Percentiles rank a stretch among this genome's conserved stretches.
Conservation (phyloP, 2,797 vertebrate genomes). For the Darevskia nairensis region DNA sequence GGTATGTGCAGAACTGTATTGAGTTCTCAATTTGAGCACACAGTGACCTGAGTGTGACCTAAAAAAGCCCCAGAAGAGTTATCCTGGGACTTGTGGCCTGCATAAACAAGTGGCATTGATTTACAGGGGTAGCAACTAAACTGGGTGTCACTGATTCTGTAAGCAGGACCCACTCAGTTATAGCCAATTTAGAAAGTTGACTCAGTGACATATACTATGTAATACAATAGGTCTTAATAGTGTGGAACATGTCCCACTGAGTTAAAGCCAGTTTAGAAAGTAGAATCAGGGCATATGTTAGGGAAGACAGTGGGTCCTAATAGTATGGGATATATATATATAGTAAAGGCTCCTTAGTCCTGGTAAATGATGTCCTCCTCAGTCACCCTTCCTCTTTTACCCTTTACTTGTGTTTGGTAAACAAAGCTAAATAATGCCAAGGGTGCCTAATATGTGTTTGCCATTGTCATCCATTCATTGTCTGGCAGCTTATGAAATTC, state of each 20-base stretch:
- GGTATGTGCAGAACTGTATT: neutral
- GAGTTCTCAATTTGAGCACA: neutral
- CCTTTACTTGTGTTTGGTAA: no score
- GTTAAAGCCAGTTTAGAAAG: neutral
- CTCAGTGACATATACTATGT: neutral
- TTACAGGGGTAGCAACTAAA: conserved; percentile 13
- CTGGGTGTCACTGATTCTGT: neutral
- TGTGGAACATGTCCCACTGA: neutral
- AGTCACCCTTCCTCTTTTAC: neutral
- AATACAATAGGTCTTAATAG: neutral
- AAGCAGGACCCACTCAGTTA: neutral
- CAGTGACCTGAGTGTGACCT: conserved; percentile 3
- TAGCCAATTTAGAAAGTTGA: neutral
- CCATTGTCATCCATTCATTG: neutral
- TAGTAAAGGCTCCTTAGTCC: neutral
- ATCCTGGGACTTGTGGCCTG: conserved; percentile 1
- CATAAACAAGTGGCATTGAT: conserved; percentile 15
- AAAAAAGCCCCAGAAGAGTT: conserved; percentile 6
- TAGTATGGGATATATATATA: neutral
- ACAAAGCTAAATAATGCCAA: no score
- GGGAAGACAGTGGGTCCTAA: neutral
- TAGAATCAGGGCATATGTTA: neutral
- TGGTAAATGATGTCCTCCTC: neutral
- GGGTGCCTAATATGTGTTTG: no score
- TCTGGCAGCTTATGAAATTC: no score